Base-by-base conservation (phyloP, 1,140 invertebrate species). In the Centruroides sculpturatus region DNA sequence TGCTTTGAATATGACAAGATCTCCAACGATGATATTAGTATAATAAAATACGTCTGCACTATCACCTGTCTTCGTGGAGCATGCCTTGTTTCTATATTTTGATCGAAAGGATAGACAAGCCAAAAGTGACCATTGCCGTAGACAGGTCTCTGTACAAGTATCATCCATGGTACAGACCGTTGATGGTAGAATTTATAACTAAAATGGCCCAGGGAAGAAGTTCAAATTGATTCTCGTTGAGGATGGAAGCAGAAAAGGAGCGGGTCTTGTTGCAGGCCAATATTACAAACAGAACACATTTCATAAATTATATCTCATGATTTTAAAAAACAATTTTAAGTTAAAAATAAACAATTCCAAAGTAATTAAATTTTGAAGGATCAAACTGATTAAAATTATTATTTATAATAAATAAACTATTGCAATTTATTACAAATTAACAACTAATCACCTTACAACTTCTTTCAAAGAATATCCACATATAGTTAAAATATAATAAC, bases 121-220 rank as follows among this genome's bases (percentile, higher is more conserved):
- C 73, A 35, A 73, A 81, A 57, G 79, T 82, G 10, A 84, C 83
- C 0, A 82, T 93, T 60, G 90, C 86, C 5, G 83, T 93, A 51
- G 90, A 93, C 74, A 89, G 90, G 5, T 92, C 89, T 34, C 79
- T 93, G 7, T 93, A 83, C 74, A 83, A 89, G 70, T 82, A 84
- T 68, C 90, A 93, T 77, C 89, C 89, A 52, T 80, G 85, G 68
- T 82, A 92, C 67, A 76, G 82, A 48, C 70, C 73, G 56, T 81
- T 89, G 68, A 84, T 93, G 79, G 74, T 83, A 55, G 78, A 83
- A 64, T 89, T 87, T 70, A 86, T 87, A 59, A 66, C 71, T 9
- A 71, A 82, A 47, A 75, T 85, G 52, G 77, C 81, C 36, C 83
- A 83, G 11, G 55, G 62, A 5, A 49, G 61, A 41, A 69, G 84